These are phyloP conservation scores for Pelecanus crispus DNA, from an alignment of 2,113 vertebrate species.

Conservation along the genomic window DNA sequence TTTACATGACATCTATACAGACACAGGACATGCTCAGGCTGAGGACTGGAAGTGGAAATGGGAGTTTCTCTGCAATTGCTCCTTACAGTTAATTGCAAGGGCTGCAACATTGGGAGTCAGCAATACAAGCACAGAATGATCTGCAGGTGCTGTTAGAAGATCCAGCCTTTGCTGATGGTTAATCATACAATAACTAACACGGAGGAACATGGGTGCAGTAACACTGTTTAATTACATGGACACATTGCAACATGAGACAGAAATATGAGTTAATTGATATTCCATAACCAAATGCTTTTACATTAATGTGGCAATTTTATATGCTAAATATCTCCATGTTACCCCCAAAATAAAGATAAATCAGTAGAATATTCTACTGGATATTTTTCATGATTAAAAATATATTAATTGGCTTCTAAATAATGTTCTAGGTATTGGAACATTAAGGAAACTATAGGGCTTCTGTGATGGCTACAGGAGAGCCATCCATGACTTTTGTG, in stretches of 20 bases:
- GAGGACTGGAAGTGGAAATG: neutral
- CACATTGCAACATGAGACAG: neutral
- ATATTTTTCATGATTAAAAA: neutral
- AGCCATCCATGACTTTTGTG: neutral
- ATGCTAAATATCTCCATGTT: neutral
- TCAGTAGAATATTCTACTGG: conserved; percentile 11
- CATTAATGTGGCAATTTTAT: neutral
- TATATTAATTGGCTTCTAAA: neutral
- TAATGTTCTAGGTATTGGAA: neutral
- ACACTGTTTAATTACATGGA: neutral
- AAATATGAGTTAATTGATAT: neutral
- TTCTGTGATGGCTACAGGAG: neutral
- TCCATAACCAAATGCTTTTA: neutral
- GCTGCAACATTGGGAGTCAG: neutral
- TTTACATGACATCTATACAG: neutral
- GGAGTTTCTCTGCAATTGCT: neutral
- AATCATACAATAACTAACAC: neutral
- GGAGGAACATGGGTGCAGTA: neutral
- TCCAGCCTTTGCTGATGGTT: neutral
- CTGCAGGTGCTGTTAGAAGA: neutral
- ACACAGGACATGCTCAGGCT: neutral
- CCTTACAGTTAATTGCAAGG: neutral
- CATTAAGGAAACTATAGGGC: neutral
- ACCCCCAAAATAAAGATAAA: neutral
- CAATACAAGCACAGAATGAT: neutral